phyloP scores from a whole-genome alignment of 2,797 vertebrate genomes.

The Acipenser ruthenus region DNA sequence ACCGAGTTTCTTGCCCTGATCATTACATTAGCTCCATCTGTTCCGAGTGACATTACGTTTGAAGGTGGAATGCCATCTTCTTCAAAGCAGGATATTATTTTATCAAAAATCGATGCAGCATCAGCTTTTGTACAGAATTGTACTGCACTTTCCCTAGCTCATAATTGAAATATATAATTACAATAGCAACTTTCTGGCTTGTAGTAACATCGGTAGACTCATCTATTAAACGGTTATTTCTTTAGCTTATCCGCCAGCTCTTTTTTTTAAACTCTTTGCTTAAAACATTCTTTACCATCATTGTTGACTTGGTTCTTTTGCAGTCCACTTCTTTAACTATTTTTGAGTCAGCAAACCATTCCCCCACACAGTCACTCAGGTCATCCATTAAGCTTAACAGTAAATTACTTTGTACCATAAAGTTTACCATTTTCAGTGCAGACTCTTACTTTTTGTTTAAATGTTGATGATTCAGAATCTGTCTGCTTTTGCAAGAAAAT shows the following conservation, averaged over 20 bases:
- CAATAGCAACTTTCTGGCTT: background rate
- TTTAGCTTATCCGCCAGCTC: background rate
- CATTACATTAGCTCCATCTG: background rate
- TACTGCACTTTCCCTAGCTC: background rate
- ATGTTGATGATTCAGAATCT: background rate
- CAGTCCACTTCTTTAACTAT: too few relatives aligned
- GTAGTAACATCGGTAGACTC: background rate
- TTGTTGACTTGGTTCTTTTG: too few relatives aligned
- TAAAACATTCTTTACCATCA: too few relatives aligned
- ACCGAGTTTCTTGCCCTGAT: background rate
- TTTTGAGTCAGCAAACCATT: too few relatives aligned
- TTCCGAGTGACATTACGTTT: background rate
- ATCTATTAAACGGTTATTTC: background rate
- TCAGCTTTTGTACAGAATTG: background rate
- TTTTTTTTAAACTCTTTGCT: background rate
- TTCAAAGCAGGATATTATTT: background rate
- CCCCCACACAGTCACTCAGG: too few relatives aligned
- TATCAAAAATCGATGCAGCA: background rate
- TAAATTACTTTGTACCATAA: too few relatives aligned
- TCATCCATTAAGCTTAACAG: too few relatives aligned
- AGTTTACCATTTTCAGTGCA: too few relatives aligned
- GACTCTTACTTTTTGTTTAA: background rate
- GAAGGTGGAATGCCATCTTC: slow-evolving; percentile 2
- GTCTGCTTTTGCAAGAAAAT: background rate
- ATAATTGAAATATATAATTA: background rate